Percentiles rank a stretch among this genome's conserved stretches.
These are phyloP conservation scores for Philotrypesis tridentata DNA, from an alignment of 1,140 invertebrate species.

Conservation along the genomic window DNA sequence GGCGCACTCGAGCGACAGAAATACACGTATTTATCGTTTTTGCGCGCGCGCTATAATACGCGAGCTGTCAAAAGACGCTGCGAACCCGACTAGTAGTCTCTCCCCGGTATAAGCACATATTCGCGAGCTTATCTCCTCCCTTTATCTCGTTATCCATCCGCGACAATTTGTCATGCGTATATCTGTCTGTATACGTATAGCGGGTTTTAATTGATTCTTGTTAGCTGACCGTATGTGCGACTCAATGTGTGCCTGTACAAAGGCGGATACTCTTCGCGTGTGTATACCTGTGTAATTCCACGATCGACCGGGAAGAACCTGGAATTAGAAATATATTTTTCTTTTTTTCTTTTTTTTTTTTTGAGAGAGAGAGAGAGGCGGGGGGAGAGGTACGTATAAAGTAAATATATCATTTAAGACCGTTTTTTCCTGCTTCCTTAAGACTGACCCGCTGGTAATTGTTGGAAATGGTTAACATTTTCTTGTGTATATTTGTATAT, in stretches of 20 bases:
- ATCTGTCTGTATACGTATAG: background rate
- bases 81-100: background rate
- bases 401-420: no score
- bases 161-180: constrained; percentile 13
- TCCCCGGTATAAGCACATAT: background rate
- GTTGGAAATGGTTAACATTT: no score
- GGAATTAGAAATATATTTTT: no score
- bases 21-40: background rate
- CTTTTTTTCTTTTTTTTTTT: no score
- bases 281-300: no score
- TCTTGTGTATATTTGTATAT: no score
- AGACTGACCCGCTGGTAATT: no score
- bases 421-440: no score
- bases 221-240: background rate
- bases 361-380: background rate
- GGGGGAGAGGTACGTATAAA: no score
- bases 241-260: no score
- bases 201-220: constrained; percentile 21
- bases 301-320: no score
- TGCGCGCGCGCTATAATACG: background rate
- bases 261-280: background rate
- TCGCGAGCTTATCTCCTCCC: background rate
- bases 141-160: constrained; percentile 18
- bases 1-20: background rate
- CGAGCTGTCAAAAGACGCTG: background rate